These are phyloP conservation scores for Sylvietta virens DNA, from an alignment of 2,113 vertebrate species.

Conservation along the genomic window DNA sequence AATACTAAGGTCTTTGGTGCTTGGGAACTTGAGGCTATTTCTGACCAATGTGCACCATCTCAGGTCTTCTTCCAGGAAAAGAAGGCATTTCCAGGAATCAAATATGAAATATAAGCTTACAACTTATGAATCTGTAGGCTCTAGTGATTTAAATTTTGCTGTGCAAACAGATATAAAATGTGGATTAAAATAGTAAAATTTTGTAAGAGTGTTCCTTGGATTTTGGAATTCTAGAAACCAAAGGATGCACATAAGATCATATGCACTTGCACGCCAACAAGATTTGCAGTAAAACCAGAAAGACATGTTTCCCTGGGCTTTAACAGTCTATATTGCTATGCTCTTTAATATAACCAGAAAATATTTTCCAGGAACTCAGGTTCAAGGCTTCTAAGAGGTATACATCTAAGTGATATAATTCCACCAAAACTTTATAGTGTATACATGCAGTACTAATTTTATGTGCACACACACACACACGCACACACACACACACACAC, in stretches of 20 bases:
- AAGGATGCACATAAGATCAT: background rate
- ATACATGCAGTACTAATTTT: background rate
- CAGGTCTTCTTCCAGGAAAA: background rate
- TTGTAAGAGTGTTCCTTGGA: background rate
- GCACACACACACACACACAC: no score
- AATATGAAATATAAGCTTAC: background rate
- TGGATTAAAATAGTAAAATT: background rate
- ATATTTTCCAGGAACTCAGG: background rate
- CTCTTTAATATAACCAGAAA: background rate
- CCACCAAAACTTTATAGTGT: background rate
- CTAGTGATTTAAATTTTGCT: background rate
- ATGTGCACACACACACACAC: no score
- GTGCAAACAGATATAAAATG: background rate
- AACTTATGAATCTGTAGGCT: background rate
- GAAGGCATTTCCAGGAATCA: background rate
- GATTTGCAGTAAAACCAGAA: background rate
- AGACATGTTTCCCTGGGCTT: background rate
- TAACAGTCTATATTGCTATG: background rate
- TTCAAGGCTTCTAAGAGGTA: background rate
- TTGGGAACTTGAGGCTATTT: slow-evolving; percentile 21
- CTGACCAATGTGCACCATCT: background rate
- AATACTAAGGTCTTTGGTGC: slow-evolving; percentile 16
- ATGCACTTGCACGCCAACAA: background rate
- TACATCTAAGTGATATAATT: background rate
- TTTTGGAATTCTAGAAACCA: background rate